Percentiles rank a stretch among this genome's conserved stretches.
phyloP scores from a whole-genome alignment of 2,797 vertebrate genomes.

The Acestrorhynchus altus region DNA sequence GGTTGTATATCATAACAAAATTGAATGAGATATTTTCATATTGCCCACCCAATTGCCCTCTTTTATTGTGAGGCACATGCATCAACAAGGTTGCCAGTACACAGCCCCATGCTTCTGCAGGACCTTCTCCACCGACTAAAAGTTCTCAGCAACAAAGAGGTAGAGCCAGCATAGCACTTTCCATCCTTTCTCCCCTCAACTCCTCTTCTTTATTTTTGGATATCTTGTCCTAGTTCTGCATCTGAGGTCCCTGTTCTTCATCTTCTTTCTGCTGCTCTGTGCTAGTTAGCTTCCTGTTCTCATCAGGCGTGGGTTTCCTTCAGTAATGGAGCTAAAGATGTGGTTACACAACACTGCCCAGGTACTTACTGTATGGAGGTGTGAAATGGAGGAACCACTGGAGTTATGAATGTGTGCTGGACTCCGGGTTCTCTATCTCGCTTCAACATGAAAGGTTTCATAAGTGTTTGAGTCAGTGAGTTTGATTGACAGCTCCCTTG shows the following conservation, averaged over 20 bases:
- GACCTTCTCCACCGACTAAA: too few species aligned
- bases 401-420: background rate
- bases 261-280: background rate
- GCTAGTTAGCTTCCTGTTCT: background rate
- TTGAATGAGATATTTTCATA: too few species aligned
- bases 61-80: too few species aligned
- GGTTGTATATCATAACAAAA: too few species aligned
- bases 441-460: background rate
- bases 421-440: background rate
- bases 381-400: background rate
- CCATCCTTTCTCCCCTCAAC: background rate
- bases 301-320: conserved; percentile 4
- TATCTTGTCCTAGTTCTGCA: background rate
- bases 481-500: conserved; percentile 37
- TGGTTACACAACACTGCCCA: background rate
- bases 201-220: conserved; percentile 7
- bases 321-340: background rate
- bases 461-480: background rate
- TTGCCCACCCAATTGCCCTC: too few species aligned
- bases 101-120: too few species aligned
- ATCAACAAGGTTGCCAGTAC: too few species aligned
- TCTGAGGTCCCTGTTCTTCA: background rate
- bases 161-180: background rate
- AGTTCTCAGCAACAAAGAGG: background rate
- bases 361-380: background rate